Evolutionary conservation across 2,888 invertebrate genomes (phyloP).

Genomic region (Dendrolimus houi): DNA sequence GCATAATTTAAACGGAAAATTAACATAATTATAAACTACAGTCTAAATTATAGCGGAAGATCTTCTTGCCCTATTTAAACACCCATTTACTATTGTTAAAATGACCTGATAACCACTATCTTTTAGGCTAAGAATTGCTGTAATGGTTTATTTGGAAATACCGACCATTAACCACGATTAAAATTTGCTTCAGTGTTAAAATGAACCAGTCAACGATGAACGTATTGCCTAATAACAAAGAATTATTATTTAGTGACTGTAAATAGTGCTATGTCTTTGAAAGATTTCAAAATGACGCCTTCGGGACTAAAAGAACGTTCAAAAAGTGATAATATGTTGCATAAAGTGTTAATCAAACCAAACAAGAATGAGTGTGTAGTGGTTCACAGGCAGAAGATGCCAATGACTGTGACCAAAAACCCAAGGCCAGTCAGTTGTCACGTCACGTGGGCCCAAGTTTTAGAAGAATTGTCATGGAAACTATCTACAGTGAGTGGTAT

Average conservation of each 20-base stretch:
- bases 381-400: background rate
- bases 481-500: conserved; percentile 38
- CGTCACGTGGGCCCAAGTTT: conserved; percentile 51
- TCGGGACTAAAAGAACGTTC: conserved; percentile 18
- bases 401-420: conserved; percentile 7
- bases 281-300: conserved; percentile 25
- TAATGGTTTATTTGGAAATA: conserved; percentile 7
- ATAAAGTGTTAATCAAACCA: conserved; percentile 12
- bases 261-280: conserved; percentile 4
- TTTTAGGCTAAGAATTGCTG: background rate
- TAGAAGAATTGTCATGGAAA: conserved; percentile 55
- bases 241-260: conserved; percentile 5
- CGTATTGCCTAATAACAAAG: conserved; percentile 1
- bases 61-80: background rate
- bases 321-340: conserved; percentile 26
- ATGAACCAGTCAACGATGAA: conserved; percentile 1
- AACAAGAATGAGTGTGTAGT: conserved; percentile 4
- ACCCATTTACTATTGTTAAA: background rate
- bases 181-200: conserved; percentile 4
- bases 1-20: background rate
- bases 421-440: conserved; percentile 33
- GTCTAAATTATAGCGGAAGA: too few relatives aligned
- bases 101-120: background rate
- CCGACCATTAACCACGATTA: conserved; percentile 4
- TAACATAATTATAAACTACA: background rate